Evolutionary conservation across 2,113 vertebrate genomes (phyloP).

Genomic region (Arizona elegans): DNA sequence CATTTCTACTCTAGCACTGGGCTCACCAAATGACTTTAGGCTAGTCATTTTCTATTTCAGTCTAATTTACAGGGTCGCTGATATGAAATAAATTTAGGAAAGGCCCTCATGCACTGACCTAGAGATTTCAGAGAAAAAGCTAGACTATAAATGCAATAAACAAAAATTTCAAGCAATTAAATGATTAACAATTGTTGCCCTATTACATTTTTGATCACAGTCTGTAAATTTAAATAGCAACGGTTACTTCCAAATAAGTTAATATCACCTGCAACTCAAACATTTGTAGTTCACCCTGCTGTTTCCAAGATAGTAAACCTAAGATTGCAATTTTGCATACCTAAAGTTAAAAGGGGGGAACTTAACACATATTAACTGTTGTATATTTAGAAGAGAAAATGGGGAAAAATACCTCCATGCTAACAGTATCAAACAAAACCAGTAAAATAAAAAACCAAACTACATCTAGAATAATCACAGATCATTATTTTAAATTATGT

Average conservation of each 20-base stretch:
- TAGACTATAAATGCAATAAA: neutral
- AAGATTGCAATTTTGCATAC: neutral
- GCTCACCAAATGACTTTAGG: neutral
- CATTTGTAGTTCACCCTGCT: neutral
- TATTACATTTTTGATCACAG: neutral
- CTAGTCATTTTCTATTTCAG: neutral
- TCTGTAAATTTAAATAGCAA: neutral
- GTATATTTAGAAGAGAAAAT: neutral
- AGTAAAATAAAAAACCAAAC: neutral
- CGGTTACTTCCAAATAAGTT: neutral
- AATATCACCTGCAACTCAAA: neutral
- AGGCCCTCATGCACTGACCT: neutral
- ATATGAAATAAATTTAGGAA: neutral
- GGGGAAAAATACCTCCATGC: neutral
- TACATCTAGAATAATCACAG: neutral
- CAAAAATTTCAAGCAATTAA: neutral
- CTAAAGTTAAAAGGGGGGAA: neutral
- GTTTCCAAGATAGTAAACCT: neutral
- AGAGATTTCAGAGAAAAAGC: neutral
- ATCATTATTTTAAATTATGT: neutral
- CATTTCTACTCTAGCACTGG: neutral
- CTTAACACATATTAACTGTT: neutral
- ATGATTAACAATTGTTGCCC: rapidly evolving
- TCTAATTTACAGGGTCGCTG: neutral
- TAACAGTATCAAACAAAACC: neutral